Percentiles rank a stretch among this genome's conserved stretches.
Evolutionary conservation across 2,797 vertebrate genomes (phyloP).

Genomic region (Poeciliopsis infans): DNA sequence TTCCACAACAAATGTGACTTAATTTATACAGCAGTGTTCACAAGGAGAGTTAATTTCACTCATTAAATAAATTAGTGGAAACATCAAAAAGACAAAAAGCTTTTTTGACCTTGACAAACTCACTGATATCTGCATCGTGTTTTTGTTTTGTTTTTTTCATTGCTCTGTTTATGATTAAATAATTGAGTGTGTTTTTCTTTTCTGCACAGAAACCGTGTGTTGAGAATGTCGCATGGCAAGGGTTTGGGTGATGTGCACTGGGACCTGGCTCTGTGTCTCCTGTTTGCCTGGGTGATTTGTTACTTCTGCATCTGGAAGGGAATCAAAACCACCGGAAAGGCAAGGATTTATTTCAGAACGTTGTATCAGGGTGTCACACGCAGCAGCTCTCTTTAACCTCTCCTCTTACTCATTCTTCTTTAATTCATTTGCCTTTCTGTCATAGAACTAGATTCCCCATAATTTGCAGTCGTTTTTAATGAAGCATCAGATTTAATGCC

Average conservation of each 20-base stretch:
- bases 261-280: slow-evolving; percentile 82
- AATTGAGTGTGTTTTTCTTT: slow-evolving; percentile 9
- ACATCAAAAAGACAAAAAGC: background rate
- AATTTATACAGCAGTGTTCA: slow-evolving; percentile 32
- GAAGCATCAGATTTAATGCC: background rate
- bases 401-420: background rate
- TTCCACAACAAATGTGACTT: slow-evolving; percentile 26
- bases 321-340: slow-evolving; percentile 85
- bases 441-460: background rate
- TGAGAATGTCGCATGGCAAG: slow-evolving; percentile 78
- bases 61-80: background rate
- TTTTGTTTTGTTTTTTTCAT: background rate
- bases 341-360: slow-evolving; percentile 27
- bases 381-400: background rate
- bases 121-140: background rate
- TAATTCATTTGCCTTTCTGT: background rate
- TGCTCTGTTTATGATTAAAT: slow-evolving; percentile 2
- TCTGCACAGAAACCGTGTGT: slow-evolving; percentile 78
- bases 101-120: background rate
- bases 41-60: slow-evolving; percentile 7
- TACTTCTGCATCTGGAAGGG: slow-evolving; percentile 89
- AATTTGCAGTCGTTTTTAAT: background rate
- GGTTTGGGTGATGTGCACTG: slow-evolving; percentile 75
- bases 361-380: background rate
- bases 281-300: slow-evolving; percentile 83